Evolutionary conservation across 2,888 invertebrate genomes (phyloP).

Genomic region (Trachelus troglodyta): DNA sequence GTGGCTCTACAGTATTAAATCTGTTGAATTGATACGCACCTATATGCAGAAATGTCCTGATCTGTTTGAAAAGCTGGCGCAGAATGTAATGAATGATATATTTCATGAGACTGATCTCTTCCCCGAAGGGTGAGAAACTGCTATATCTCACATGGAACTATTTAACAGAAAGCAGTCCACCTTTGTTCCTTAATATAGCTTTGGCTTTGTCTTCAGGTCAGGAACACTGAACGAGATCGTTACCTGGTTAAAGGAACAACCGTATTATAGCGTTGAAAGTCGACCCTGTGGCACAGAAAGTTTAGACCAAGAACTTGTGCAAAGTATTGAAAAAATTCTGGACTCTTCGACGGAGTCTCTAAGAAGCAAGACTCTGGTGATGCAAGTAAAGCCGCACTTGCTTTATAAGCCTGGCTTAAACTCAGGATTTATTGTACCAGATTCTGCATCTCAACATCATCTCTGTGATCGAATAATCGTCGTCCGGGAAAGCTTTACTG

Average conservation of each 20-base stretch:
- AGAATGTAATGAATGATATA: conserved; percentile 69
- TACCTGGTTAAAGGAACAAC: conserved; percentile 79
- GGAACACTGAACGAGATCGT: conserved; percentile 69
- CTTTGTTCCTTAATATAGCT: neutral
- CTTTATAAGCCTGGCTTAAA: conserved; percentile 75
- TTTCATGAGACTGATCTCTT: conserved; percentile 79
- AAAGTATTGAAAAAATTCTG: conserved; percentile 69
- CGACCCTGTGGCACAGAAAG: conserved; percentile 78
- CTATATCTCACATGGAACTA: neutral
- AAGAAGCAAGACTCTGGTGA: conserved; percentile 69
- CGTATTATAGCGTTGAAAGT: conserved; percentile 69
- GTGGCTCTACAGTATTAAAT: conserved; percentile 87
- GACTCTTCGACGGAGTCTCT: conserved; percentile 50
- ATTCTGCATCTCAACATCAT: conserved; percentile 73
- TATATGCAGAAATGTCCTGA: conserved; percentile 81
- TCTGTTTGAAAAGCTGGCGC: conserved; percentile 74
- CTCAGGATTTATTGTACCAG: conserved; percentile 73
- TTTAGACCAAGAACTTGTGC: conserved; percentile 76
- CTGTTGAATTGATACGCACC: conserved; percentile 75
- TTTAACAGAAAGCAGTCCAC: neutral
- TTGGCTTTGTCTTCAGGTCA: conserved; percentile 26
- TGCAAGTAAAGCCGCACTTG: conserved; percentile 85
- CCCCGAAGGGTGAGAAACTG: conserved; percentile 68
- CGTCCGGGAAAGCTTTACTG: conserved; percentile 78
- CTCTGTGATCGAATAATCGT: conserved; percentile 89